A percentile compares a stretch with the other conserved stretches of the same genome.
Evolutionary conservation across 2,113 vertebrate genomes (phyloP).

Genomic region (Donacobius atricapilla): DNA sequence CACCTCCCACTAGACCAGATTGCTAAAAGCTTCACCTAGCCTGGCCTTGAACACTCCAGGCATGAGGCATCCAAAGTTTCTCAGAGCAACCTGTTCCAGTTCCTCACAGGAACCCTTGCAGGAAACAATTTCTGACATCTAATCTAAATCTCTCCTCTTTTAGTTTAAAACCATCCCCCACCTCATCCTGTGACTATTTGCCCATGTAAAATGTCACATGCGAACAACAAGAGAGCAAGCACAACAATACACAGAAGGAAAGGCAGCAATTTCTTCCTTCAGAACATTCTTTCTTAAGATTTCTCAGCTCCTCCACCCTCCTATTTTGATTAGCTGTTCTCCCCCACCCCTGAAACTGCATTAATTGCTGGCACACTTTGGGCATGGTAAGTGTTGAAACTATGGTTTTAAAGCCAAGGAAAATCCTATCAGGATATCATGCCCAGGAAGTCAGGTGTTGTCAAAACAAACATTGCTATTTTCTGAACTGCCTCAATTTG

Average conservation of each 20-base stretch:
- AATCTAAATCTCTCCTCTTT: neutral
- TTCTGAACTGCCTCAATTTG: neutral
- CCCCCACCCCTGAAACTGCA: neutral
- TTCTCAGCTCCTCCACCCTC: neutral
- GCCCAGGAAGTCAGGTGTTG: neutral
- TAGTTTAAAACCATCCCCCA: neutral
- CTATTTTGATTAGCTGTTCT: neutral
- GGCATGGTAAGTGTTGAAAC: neutral
- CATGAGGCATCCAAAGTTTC: neutral
- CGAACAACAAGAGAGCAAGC: neutral
- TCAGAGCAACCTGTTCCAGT: neutral
- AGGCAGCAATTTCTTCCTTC: neutral
- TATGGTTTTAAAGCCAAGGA: neutral
- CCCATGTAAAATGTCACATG: fast-evolving
- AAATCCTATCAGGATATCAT: neutral
- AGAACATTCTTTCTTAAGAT: neutral
- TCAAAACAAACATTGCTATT: constrained; percentile 6
- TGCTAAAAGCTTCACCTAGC: neutral
- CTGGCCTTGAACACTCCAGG: neutral
- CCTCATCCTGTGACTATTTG: neutral
- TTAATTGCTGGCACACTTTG: neutral
- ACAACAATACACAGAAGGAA: neutral
- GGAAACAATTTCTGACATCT: neutral
- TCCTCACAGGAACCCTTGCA: neutral
- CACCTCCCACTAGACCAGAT: too few species aligned